phyloP scores from a whole-genome alignment of 35 echinoderm and acorn worm genomes.

The Apostichopus parvimensis region DNA sequence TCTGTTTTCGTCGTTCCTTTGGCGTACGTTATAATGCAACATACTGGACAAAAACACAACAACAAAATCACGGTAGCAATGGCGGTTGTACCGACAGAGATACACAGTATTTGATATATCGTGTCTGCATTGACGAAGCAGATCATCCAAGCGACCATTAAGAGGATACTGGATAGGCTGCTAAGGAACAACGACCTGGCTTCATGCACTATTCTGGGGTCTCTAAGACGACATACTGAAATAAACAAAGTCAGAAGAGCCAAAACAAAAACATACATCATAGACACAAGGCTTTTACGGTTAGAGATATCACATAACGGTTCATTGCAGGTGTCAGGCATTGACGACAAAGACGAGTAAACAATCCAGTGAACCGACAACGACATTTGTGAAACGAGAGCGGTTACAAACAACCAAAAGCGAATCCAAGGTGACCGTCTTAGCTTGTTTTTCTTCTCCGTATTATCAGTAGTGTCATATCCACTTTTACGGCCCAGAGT shows the following conservation, averaged over 20 bases:
- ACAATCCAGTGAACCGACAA: slow-evolving; percentile 53
- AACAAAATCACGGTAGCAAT: slow-evolving; percentile 64
- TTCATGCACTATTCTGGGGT: slow-evolving; percentile 34
- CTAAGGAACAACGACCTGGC: slow-evolving; percentile 35
- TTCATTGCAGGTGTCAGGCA: not conserved
- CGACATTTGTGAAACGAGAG: slow-evolving; percentile 37
- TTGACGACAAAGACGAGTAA: not conserved
- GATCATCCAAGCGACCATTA: slow-evolving; percentile 50
- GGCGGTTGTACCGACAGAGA: slow-evolving; percentile 48
- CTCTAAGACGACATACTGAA: slow-evolving; percentile 6
- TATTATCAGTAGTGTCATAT: not conserved
- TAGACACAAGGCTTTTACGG: slow-evolving; percentile 27
- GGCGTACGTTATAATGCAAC: slow-evolving; percentile 8
- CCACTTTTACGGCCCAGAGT: not conserved
- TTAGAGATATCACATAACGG: slow-evolving; percentile 25
- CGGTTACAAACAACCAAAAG: slow-evolving; percentile 41
- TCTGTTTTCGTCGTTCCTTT: not conserved
- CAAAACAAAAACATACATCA: slow-evolving; percentile 61
- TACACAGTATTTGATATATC: not conserved
- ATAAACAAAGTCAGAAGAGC: slow-evolving; percentile 38
- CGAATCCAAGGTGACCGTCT: not conserved
- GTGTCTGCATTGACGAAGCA: slow-evolving; percentile 28
- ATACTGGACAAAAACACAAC: not conserved
- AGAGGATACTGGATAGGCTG: slow-evolving; percentile 24
- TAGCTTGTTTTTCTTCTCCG: not conserved